Evolutionary conservation across 2,113 vertebrate species (phyloP), one percentile per base, ranked within the genome.

Genomic region (Cyphomyrus discorhynchus): DNA sequence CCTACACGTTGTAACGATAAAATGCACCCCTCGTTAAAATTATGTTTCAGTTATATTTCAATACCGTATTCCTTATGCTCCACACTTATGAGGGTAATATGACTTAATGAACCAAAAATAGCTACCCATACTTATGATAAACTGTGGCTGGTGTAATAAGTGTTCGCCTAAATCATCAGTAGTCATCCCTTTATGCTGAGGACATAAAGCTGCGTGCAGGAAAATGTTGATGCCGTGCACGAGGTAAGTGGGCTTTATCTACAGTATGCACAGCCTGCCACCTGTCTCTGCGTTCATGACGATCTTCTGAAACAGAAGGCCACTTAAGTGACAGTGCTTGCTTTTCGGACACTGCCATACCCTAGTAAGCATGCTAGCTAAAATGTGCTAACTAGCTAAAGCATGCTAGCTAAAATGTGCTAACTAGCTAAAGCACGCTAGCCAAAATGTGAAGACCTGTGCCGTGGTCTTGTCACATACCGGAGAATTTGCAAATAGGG

Each of bases 81-180:
- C 50, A 5, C 27, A 87, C 47, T 87, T 35, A 17, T 53, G 31
- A 35, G n/a, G n/a, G 50, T 31, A n/a, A 87, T 87, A 31, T 35
- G n/a, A 35, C 82, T 45, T 47, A 87, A 87, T 52, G 85, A 86
- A 86, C 24, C 85, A 49, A 52, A 85, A 52, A 53, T 87, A 35
- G 39, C 27, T 87, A 50, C 85, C n/a, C 27, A 35, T 87, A 35
- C 31, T 53, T 35, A 10, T 52, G 24, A 39, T 86, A 53, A 86
- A 86, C 52, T 56, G 50, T 7, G 21, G 17, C 47, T n/a, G 52
- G 31, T 87, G 15, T 87, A 24, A 84, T 46, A 10, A n/a, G 82
- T 10, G 7, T 46, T 84, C n/a, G 42, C 19, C 24, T 84, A 46
- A 84, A 84, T n/a, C 17, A n/a, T 84, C 17, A 47, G 17, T 84